Conservation (phyloP, 2,888 invertebrate species). For the Adelognathus sp. region DNA sequence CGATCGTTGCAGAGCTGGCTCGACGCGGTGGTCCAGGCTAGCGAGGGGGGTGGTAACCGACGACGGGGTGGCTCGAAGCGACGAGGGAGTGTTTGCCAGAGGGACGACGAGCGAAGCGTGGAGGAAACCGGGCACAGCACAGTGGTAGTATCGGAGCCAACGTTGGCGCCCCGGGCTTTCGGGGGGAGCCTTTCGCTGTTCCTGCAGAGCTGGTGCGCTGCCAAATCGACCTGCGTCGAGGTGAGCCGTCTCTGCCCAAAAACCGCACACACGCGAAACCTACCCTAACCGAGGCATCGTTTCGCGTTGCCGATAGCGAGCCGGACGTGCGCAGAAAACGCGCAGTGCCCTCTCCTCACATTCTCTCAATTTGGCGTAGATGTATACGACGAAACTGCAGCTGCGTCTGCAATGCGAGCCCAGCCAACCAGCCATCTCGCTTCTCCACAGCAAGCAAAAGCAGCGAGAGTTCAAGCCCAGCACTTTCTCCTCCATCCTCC, state of each 20-base stretch:
- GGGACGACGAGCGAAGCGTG: slow-evolving; percentile 46
- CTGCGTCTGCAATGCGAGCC: slow-evolving; percentile 57
- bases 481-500: slow-evolving; percentile 59
- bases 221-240: slow-evolving; percentile 59
- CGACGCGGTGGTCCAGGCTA: slow-evolving; percentile 54
- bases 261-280: slow-evolving; percentile 55
- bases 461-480: slow-evolving; percentile 33
- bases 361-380: slow-evolving; percentile 27
- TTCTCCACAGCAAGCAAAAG: slow-evolving; percentile 5
- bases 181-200: slow-evolving; percentile 15
- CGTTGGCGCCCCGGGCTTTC: slow-evolving; percentile 53
- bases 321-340: slow-evolving; percentile 51
- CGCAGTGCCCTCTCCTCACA: slow-evolving; percentile 28
- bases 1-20: slow-evolving; percentile 56
- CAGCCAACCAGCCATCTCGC: slow-evolving; percentile 34
- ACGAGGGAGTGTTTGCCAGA: slow-evolving; percentile 52
- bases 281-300: slow-evolving; percentile 50
- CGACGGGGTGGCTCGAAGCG: slow-evolving; percentile 39
- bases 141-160: slow-evolving; percentile 9
- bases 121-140: background rate
- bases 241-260: slow-evolving; percentile 48
- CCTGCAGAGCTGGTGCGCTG: slow-evolving; percentile 40
- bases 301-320: slow-evolving; percentile 40
- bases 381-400: slow-evolving; percentile 43
- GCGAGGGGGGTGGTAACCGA: slow-evolving; percentile 39